phyloP scores from a whole-genome alignment of 2,797 vertebrate species.

The Tragelaphus oryx region DNA sequence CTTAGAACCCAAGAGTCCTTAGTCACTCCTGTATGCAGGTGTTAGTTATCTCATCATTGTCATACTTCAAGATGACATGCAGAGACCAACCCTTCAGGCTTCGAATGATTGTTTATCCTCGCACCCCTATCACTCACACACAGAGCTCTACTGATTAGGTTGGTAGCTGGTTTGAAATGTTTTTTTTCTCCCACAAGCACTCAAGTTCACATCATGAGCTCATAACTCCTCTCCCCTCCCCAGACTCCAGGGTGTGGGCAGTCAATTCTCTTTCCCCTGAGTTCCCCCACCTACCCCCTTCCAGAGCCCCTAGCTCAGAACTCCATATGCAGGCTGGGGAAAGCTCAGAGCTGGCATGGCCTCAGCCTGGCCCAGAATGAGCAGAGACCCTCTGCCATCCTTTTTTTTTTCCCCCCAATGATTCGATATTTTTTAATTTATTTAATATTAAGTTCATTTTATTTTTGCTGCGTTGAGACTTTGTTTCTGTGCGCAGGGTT shows the following conservation, averaged over 20 bases:
- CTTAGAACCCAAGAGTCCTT: not conserved
- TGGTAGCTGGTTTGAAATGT: not conserved
- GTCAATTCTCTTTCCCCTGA: not conserved
- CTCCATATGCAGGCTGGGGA: fast-evolving
- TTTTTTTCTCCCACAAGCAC: not conserved
- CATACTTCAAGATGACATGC: not conserved
- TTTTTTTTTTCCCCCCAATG: fast-evolving
- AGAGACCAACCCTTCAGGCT: not conserved
- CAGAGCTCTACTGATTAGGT: not conserved
- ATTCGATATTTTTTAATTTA: not conserved
- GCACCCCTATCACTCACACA: not conserved
- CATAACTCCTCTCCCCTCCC: not conserved
- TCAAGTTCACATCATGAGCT: not conserved
- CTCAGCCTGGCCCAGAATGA: not conserved
- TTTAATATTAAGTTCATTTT: not conserved
- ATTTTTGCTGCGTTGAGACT: not conserved
- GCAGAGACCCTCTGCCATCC: not conserved
- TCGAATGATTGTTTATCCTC: fast-evolving
- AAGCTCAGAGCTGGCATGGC: not conserved
- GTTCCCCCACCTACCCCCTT: not conserved
- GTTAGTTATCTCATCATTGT: not conserved
- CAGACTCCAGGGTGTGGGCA: not conserved
- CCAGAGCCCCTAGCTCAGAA: not conserved
- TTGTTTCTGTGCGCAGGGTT: not conserved
- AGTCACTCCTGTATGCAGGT: not conserved